These are phyloP conservation scores for Epizoanthus scotinus DNA, from an alignment of 92 coral and sea anemone species.

Conservation along the genomic window DNA sequence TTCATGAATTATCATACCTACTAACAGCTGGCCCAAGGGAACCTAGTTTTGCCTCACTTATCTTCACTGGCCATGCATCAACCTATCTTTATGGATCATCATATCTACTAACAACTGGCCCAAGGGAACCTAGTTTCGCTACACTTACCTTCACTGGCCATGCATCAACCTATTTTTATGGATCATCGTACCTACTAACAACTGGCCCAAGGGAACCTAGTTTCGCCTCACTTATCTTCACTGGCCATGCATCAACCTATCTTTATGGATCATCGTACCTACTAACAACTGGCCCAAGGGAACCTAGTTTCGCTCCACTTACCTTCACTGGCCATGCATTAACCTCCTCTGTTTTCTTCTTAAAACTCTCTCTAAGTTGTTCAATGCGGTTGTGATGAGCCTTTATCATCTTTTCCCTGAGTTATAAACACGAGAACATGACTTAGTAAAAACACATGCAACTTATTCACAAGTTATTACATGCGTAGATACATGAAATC, in stretches of 20 bases:
- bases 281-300: background rate
- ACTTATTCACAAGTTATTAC: background rate
- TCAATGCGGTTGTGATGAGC: constrained; percentile 97
- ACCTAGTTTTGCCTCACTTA: no score
- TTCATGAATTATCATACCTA: no score
- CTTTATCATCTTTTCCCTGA: constrained; percentile 84
- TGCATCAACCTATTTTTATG: constrained; percentile 81
- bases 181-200: background rate
- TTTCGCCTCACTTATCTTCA: constrained; percentile 45
- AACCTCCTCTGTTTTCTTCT: constrained; percentile 82
- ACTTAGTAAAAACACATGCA: background rate
- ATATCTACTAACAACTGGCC: background rate
- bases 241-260: constrained; percentile 84
- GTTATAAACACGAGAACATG: background rate
- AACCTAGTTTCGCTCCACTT: background rate
- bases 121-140: background rate
- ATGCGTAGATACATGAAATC: no score
- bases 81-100: background rate
- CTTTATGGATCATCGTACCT: background rate
- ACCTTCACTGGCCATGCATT: constrained; percentile 91
- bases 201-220: background rate
- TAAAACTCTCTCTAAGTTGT: constrained; percentile 94
- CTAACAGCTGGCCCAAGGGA: no score
- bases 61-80: no score
- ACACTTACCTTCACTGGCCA: constrained; percentile 75